Evolutionary conservation across 2,797 vertebrate genomes (phyloP).

Genomic region (Taenioides sp.): DNA sequence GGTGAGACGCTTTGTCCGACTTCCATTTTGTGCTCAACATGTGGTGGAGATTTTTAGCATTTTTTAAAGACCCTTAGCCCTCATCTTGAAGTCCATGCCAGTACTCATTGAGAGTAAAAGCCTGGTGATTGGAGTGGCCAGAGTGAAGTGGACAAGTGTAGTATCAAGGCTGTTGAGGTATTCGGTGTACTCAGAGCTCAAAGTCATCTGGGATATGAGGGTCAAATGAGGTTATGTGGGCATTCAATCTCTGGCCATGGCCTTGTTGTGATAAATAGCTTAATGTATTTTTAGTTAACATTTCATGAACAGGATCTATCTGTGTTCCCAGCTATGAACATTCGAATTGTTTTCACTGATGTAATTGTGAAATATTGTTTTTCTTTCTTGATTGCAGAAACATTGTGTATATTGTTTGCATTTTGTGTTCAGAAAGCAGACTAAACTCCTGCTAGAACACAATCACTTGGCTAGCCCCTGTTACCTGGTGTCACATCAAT

Average conservation of each 20-base stretch:
- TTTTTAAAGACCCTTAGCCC: conserved; percentile 24
- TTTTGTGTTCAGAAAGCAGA: too few species aligned
- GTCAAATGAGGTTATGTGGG: conserved; percentile 18
- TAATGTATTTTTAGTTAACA: too few species aligned
- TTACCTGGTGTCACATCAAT: too few species aligned
- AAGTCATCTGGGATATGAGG: conserved; percentile 28
- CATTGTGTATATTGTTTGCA: too few species aligned
- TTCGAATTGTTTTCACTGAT: too few species aligned
- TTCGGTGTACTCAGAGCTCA: conserved; percentile 51
- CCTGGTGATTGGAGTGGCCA: conserved; percentile 63
- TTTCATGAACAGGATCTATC: too few species aligned
- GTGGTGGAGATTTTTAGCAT: conserved; percentile 31
- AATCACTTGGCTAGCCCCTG: too few species aligned
- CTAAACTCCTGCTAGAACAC: too few species aligned
- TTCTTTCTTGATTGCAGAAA: too few species aligned
- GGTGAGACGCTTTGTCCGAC: conserved; percentile 24
- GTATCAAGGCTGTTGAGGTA: conserved; percentile 47
- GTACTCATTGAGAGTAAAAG: conserved; percentile 58
- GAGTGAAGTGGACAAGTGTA: conserved; percentile 40
- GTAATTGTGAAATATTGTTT: too few species aligned
- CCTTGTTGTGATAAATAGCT: neutral
- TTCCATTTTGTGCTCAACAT: conserved; percentile 21
- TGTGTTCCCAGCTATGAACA: too few species aligned
- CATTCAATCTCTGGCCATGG: neutral
- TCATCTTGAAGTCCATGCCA: conserved; percentile 36